Conservation (phyloP, 2,797 vertebrate genomes). For the Sarcoramphus papa region DNA sequence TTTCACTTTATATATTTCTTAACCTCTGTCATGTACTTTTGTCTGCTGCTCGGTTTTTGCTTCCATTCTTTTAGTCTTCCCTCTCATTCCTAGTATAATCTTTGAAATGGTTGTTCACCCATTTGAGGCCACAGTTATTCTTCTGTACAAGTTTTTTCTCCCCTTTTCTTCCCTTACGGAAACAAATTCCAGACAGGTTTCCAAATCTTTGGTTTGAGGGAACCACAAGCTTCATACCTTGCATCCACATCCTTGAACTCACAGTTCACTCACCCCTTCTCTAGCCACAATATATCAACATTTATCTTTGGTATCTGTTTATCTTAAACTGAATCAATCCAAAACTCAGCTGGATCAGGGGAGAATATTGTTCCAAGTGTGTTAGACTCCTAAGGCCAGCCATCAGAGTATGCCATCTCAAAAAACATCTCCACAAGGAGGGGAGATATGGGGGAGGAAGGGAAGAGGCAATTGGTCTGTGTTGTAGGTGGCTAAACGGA, state of each 20-base stretch:
- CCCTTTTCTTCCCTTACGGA: neutral
- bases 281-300: neutral
- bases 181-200: neutral
- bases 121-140: neutral
- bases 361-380: neutral
- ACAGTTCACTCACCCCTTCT: neutral
- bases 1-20: neutral
- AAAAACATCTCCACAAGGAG: neutral
- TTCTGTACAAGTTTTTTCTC: neutral
- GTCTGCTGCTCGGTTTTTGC: neutral
- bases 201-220: neutral
- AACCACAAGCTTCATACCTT: neutral
- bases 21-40: neutral
- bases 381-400: neutral
- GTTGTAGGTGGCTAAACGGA: neutral
- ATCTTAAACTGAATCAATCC: neutral
- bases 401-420: neutral
- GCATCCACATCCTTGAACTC: neutral
- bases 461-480: neutral
- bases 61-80: neutral
- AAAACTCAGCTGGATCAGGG: neutral
- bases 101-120: neutral
- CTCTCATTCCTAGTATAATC: neutral
- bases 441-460: neutral
- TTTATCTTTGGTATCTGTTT: neutral